phyloP scores from a whole-genome alignment of 2,113 vertebrate genomes.

The Ptilorrhoa leucosticta region DNA sequence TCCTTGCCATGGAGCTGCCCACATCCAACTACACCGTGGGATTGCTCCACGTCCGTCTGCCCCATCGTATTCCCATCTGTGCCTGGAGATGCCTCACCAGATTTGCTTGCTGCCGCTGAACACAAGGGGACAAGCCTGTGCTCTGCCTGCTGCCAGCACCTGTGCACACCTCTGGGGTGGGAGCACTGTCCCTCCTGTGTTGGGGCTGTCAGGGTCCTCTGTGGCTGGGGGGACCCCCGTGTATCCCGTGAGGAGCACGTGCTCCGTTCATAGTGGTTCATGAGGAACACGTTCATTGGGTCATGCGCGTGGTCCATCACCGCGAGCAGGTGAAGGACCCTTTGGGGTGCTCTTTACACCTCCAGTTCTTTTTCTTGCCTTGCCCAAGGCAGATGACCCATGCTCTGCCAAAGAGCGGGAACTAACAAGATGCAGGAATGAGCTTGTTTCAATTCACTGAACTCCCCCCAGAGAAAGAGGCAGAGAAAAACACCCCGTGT shows the following conservation, averaged over 20 bases:
- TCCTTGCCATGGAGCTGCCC: background rate
- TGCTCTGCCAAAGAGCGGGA: background rate
- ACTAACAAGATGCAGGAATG: background rate
- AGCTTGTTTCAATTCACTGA: slow-evolving; percentile 7
- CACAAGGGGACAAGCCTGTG: background rate
- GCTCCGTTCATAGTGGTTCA: accelerated
- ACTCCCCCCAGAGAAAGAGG: background rate
- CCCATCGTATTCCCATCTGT: accelerated
- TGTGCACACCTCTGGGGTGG: background rate
- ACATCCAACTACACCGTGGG: accelerated
- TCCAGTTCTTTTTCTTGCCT: background rate
- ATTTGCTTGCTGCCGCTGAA: background rate
- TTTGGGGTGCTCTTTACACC: background rate
- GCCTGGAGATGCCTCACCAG: background rate
- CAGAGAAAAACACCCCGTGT: slow-evolving; percentile 31
- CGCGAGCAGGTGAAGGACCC: background rate
- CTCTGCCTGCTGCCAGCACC: background rate
- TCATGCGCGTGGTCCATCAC: accelerated
- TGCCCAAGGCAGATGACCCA: background rate
- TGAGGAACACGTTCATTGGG: accelerated
- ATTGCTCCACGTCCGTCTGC: background rate
- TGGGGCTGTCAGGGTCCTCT: background rate
- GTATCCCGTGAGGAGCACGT: accelerated
- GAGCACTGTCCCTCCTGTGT: accelerated
- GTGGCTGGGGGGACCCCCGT: accelerated